These are phyloP conservation scores for Mustelus asterias DNA, from an alignment of 2,113 vertebrate genomes.

Conservation along the genomic window DNA sequence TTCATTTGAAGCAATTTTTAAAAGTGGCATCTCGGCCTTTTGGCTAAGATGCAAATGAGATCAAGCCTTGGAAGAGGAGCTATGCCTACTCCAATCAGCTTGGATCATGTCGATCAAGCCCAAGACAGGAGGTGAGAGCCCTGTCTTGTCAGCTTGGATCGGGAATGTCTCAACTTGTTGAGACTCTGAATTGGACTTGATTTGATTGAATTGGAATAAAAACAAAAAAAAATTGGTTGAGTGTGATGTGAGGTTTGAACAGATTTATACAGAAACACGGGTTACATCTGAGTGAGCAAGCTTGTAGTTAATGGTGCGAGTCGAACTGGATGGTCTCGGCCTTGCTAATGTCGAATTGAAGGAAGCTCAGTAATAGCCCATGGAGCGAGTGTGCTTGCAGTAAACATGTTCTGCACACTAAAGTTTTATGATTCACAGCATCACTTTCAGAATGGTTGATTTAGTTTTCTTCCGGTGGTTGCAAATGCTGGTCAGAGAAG, in stretches of 20 bases:
- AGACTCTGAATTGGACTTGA: no score
- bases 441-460: background rate
- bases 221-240: no score
- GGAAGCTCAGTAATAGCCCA: background rate
- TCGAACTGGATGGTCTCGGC: background rate
- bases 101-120: no score
- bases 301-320: background rate
- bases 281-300: background rate
- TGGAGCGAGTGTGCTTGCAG: background rate
- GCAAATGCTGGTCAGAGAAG: background rate
- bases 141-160: no score
- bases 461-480: background rate
- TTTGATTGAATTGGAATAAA: no score
- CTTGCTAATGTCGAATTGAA: background rate
- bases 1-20: no score
- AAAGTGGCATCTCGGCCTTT: no score
- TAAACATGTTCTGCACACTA: background rate
- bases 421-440: background rate
- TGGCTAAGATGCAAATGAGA: no score
- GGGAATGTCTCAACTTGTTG: no score
- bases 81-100: no score
- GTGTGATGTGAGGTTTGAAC: background rate
- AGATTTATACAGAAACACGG: background rate
- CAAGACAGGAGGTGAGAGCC: no score
- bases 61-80: no score